phyloP scores from a whole-genome alignment of 2,797 vertebrate genomes.

The Thalassophryne amazonica region DNA sequence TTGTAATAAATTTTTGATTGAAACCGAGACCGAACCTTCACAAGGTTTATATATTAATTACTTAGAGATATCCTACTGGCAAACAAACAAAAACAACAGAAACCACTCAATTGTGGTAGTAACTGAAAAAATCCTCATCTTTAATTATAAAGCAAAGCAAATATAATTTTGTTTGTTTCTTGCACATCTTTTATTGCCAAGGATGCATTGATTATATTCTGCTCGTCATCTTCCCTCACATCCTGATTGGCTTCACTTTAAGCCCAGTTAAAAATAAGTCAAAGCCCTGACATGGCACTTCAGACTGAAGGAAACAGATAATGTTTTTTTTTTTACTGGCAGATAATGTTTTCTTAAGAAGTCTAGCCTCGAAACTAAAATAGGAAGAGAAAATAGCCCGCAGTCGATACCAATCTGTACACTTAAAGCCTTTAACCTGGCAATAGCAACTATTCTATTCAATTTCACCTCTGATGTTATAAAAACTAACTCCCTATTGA shows the following conservation, averaged over 20 bases:
- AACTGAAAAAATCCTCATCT: no score
- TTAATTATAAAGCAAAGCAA: no score
- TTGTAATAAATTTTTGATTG: no score
- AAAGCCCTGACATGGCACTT: slow-evolving; percentile 26
- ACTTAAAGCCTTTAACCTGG: slow-evolving; percentile 29
- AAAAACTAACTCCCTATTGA: slow-evolving; percentile 2
- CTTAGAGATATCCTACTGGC: no score
- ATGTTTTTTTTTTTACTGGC: slow-evolving; percentile 58
- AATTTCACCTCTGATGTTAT: slow-evolving; percentile 21
- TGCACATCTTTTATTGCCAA: neutral
- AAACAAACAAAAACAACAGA: no score
- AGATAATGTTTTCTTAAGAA: slow-evolving; percentile 28
- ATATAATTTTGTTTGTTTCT: neutral
- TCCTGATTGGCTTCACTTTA: slow-evolving; percentile 4
- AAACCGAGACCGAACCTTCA: no score
- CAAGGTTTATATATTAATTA: no score
- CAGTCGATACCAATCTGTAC: slow-evolving; percentile 37
- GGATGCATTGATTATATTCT: neutral
- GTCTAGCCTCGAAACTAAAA: slow-evolving; percentile 42
- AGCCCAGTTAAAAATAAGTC: slow-evolving; percentile 34
- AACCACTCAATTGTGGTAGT: no score
- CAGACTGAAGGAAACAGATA: slow-evolving; percentile 22
- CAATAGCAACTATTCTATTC: slow-evolving; percentile 14
- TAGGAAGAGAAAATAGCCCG: slow-evolving; percentile 39
- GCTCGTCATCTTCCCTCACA: neutral